phyloP scores from a whole-genome alignment of 2,888 invertebrate genomes.

The Anorthoa munda region DNA sequence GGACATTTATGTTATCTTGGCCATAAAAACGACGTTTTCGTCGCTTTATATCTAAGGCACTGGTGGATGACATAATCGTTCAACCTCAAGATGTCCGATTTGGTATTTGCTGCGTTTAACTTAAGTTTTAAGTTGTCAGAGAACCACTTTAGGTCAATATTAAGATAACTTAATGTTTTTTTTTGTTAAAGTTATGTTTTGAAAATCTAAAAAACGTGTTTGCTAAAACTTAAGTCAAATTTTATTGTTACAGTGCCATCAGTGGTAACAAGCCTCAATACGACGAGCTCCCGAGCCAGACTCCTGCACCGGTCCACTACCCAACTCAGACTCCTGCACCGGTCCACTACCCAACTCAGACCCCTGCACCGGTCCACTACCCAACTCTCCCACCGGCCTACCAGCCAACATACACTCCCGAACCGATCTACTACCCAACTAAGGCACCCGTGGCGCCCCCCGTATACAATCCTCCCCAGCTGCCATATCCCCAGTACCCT shows the following conservation, averaged over 20 bases:
- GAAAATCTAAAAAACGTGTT: background rate
- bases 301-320: slow-evolving; percentile 72
- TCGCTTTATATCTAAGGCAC: slow-evolving; percentile 26
- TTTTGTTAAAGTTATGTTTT: background rate
- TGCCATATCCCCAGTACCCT: slow-evolving; percentile 55
- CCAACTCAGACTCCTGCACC: background rate
- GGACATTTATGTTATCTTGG: slow-evolving; percentile 40
- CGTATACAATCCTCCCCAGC: slow-evolving; percentile 40
- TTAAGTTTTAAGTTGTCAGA: slow-evolving; percentile 4
- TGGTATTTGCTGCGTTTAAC: slow-evolving; percentile 28
- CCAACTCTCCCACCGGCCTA: background rate
- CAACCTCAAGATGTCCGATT: slow-evolving; percentile 45
- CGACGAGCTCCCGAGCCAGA: slow-evolving; percentile 45
- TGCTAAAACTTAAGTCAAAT: slow-evolving; percentile 2
- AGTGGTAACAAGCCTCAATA: slow-evolving; percentile 45
- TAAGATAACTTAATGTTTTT: background rate
- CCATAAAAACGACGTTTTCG: slow-evolving; percentile 38
- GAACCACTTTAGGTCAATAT: background rate
- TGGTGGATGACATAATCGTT: slow-evolving; percentile 43
- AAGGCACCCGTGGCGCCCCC: slow-evolving; percentile 78
- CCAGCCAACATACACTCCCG: slow-evolving; percentile 10
- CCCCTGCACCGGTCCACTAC: slow-evolving; percentile 4
- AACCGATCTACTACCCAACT: slow-evolving; percentile 74
- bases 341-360: slow-evolving; percentile 36
- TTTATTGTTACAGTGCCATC: slow-evolving; percentile 55